Evolutionary conservation across 1,140 invertebrate species (phyloP).

Genomic region (Pogonomyrmex barbatus): DNA sequence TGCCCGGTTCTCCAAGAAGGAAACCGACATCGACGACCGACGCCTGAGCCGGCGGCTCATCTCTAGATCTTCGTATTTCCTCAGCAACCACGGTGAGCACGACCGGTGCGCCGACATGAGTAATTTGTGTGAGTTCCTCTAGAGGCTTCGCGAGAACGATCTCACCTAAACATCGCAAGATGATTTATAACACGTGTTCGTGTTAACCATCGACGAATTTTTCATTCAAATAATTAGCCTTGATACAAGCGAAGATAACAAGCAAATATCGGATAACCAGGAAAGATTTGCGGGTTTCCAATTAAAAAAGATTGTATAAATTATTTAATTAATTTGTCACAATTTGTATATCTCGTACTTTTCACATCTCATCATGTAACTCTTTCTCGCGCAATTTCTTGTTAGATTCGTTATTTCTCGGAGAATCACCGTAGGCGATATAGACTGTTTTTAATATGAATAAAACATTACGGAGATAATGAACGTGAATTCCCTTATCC

Average conservation of each 20-base stretch:
- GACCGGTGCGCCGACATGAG: slow-evolving; percentile 92
- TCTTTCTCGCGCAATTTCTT: not conserved
- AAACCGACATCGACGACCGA: slow-evolving; percentile 92
- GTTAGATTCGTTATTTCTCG: not conserved
- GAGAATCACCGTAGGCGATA: not conserved
- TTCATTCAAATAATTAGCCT: not conserved
- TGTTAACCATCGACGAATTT: not conserved
- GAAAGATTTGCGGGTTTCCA: too few relatives aligned
- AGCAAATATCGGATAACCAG: too few relatives aligned
- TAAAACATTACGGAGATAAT: slow-evolving; percentile 67
- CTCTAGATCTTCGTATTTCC: slow-evolving; percentile 90
- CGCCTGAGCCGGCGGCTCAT: slow-evolving; percentile 91
- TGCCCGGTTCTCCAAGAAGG: slow-evolving; percentile 91
- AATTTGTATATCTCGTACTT: not conserved
- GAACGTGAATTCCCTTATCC: slow-evolving; percentile 32
- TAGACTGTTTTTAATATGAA: slow-evolving; percentile 55
- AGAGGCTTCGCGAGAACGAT: slow-evolving; percentile 90
- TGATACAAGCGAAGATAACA: not conserved
- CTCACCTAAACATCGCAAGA: slow-evolving; percentile 88
- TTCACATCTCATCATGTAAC: not conserved
- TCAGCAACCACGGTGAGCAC: slow-evolving; percentile 93
- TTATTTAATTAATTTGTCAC: not conserved
- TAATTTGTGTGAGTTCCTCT: slow-evolving; percentile 91
- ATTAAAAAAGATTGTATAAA: too few relatives aligned
- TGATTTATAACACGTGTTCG: slow-evolving; percentile 16